Evolutionary conservation across 2,113 vertebrate genomes (phyloP), one percentile per base, ranked within the genome.

Genomic region (Vimba vimba): DNA sequence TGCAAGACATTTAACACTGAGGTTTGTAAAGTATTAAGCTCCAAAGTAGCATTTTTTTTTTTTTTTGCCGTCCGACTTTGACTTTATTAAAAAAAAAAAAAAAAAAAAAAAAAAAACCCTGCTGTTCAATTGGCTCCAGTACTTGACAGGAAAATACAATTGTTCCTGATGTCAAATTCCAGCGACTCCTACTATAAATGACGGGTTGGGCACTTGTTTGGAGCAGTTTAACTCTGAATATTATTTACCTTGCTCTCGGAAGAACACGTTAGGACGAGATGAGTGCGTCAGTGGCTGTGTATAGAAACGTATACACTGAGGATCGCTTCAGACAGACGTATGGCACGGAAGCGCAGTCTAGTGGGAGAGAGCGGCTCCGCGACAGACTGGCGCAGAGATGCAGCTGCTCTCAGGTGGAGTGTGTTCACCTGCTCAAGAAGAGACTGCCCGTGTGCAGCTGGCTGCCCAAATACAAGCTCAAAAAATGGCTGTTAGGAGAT

Each of bases 401-500:
- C 92, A 92, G 92, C 90, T 96, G 96, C 74, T 96, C 96, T 0
- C 81, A 88, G 52, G 88, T 89, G 15, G 90, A 93, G 23, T 95
- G 92, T 77, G 90, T 94, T 66, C 94, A 94, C 91, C 91, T 95
- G 89, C 86, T 97, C 81, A 91, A 39, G 45, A 93, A 94, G 1
- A 92, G 96, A 62, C 88, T 97, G n/a, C 97, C 97, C 7, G 93
- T 96, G 45, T 91, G 95, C 84, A 92, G 76, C 89, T 98, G 97
- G 97, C 92, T 98, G 84, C 96, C 96, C 10, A 90, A 85, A 73
- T 98, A 98, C 94, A 94, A 93, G 79, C 91, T 96, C 39, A 94
- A 92, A 91, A 94, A 96, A 90, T 98, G 97, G 95, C 93, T 97
- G 43, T 91, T 97, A 10, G 97, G 97, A 87, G 97, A 98, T 23